These are phyloP conservation scores for Dendrocopos noguchii DNA, from an alignment of 2,113 vertebrate genomes.

Conservation along the genomic window DNA sequence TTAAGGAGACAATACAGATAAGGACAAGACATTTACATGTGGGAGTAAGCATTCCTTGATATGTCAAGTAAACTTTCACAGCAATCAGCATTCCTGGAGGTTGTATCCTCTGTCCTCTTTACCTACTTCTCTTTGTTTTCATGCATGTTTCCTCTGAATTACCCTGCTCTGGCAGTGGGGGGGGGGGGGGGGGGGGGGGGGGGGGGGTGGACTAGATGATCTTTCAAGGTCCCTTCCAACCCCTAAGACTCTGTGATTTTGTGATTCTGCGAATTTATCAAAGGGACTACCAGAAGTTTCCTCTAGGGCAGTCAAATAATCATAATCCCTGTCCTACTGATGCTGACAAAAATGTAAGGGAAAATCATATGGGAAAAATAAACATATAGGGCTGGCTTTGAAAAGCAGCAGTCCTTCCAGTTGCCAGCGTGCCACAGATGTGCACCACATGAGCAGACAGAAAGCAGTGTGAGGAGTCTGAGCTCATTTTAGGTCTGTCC, in stretches of 20 bases:
- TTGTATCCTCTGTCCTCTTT: not conserved
- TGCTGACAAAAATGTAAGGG: not conserved
- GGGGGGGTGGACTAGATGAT: no score
- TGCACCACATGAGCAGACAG: constrained; percentile 71
- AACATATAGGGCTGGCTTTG: constrained; percentile 26
- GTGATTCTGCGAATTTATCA: not conserved
- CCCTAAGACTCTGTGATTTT: no score
- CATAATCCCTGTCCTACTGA: not conserved
- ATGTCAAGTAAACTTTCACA: not conserved
- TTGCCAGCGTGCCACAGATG: constrained; percentile 57
- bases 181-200: no score
- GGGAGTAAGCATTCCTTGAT: not conserved
- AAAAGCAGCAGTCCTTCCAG: constrained; percentile 31
- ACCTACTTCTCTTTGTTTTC: not conserved
- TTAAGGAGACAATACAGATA: not conserved
- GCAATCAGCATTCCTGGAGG: not conserved
- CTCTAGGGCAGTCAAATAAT: not conserved
- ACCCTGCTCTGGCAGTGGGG: no score
- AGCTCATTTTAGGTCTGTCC: constrained; percentile 42
- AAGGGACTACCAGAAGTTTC: not conserved
- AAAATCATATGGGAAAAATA: constrained; percentile 8
- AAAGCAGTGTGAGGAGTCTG: constrained; percentile 28
- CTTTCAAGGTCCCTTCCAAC: no score
- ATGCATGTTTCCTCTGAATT: not conserved
- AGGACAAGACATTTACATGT: not conserved